These are phyloP conservation scores for Hypanus sabinus DNA, from an alignment of 2,113 vertebrate genomes.

Conservation along the genomic window DNA sequence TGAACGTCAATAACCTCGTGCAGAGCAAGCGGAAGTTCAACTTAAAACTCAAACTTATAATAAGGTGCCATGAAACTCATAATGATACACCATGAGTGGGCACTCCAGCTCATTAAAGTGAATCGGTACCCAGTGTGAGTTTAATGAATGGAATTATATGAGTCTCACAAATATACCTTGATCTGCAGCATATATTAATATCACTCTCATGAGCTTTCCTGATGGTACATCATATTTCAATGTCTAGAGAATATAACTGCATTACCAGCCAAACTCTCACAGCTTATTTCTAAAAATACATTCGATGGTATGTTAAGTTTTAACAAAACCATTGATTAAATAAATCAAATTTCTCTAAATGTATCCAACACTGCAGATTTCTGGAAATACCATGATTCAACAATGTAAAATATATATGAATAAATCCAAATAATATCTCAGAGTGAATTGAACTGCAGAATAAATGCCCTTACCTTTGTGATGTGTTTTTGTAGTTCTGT, in stretches of 20 bases:
- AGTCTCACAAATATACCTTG: background rate
- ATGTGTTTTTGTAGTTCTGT: conserved; percentile 36
- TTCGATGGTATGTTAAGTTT: background rate
- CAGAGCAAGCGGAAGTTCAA: background rate
- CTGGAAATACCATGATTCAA: background rate
- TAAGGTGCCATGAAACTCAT: background rate
- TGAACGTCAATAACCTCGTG: no score
- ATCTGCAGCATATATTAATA: background rate
- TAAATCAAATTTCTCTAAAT: background rate
- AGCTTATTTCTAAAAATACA: background rate
- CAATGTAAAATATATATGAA: background rate
- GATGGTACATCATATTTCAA: background rate
- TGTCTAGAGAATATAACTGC: background rate
- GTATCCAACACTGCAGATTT: background rate
- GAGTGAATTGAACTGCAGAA: background rate
- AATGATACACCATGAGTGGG: background rate
- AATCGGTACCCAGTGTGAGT: background rate
- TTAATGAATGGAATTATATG: background rate
- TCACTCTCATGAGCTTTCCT: background rate
- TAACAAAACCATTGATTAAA: background rate
- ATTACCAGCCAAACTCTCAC: background rate
- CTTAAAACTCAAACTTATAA: background rate
- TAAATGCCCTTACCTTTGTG: conserved; percentile 28
- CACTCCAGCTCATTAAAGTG: background rate
- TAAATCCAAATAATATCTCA: background rate